Base-by-base conservation (phyloP, 2,888 invertebrate genomes). In the Nematopogon swammerdamellus region DNA sequence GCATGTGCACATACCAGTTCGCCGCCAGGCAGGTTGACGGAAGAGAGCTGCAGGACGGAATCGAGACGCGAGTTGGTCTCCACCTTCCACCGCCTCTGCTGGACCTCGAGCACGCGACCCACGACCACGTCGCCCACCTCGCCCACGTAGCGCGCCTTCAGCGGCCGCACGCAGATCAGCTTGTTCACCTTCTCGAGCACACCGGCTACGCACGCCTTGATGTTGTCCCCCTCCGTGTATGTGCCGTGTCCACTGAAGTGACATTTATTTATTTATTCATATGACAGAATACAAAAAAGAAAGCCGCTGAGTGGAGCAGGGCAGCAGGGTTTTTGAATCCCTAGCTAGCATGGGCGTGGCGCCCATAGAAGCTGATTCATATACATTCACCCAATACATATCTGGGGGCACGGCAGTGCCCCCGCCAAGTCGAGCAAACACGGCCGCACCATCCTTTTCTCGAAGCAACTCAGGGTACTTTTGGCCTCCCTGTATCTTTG, bases 171-270 rank as follows among this genome's bases (percentile, higher is more conserved):
- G 48, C 94, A 93, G 52, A 98, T 89, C 51, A 99, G 79, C 68
- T 96, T 95, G 68, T 98, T 98, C 0, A 98, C 95, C 76, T 92
- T 89, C 63, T 96, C 92, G 63, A 95, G 89, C 17, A 92, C 86
- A 19, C 99, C 99, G 42, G 97, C 97, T 1, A 98, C 94, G 1
- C 97, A 95, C 0, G 98, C 89, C 68, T 92, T 88, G 42, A 98
- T 82, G 46, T 84, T 84, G 36, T 91, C 92, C 52, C 89, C 88
- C 59, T 89, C 89, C 49, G 91, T 86, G 62, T 95, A 97, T 0
- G 98, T 98, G 43, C 98, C 99, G 80, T 99, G 98, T 1, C 98
- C 98, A 61, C 97, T 97, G 59, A n/a, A n/a, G n/a, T n/a, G n/a
- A n/a, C n/a, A n/a, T n/a, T n/a, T n/a, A n/a, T n/a, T n/a, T n/a